Conservation (phyloP, 2,888 invertebrate species). For the Ormyrus rosae region DNA sequence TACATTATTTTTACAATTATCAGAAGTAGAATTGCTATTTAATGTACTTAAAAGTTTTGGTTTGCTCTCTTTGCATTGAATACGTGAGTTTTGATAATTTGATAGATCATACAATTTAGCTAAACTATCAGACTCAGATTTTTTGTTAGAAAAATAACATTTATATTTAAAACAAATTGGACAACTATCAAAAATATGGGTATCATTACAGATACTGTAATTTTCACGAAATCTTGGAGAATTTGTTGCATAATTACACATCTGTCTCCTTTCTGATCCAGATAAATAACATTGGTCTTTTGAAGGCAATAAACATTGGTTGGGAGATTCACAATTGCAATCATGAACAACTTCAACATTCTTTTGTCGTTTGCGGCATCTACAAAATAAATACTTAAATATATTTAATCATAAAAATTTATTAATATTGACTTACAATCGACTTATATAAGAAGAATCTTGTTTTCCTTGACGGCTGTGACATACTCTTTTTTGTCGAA, state of each 20-base stretch:
- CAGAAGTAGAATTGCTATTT: conserved; percentile 8
- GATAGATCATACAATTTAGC: conserved; percentile 28
- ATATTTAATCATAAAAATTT: conserved; percentile 1
- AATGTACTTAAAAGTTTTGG: conserved; percentile 11
- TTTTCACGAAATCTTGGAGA: conserved; percentile 49
- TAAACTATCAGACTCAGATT: neutral
- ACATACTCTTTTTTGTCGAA: conserved; percentile 71
- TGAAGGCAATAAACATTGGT: conserved; percentile 53
- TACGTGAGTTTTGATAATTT: neutral
- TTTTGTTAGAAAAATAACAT: conserved; percentile 65
- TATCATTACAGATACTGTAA: conserved; percentile 55
- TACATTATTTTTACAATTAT: conserved; percentile 41
- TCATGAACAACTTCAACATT: conserved; percentile 37
- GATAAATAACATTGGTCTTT: conserved; percentile 61
- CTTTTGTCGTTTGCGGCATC: conserved; percentile 56
- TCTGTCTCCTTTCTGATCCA: conserved; percentile 46
- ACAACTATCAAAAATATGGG: conserved; percentile 66
- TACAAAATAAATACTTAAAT: conserved; percentile 24
- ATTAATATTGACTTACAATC: conserved; percentile 61
- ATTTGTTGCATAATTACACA: conserved; percentile 48
- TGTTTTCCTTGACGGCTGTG: conserved; percentile 65
- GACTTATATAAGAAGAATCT: conserved; percentile 57
- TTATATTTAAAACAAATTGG: conserved; percentile 70
- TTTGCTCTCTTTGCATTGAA: conserved; percentile 13
- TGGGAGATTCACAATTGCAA: conserved; percentile 36